Evolutionary conservation across 2,113 vertebrate species (phyloP).

Genomic region (Cynopterus brachyotis): DNA sequence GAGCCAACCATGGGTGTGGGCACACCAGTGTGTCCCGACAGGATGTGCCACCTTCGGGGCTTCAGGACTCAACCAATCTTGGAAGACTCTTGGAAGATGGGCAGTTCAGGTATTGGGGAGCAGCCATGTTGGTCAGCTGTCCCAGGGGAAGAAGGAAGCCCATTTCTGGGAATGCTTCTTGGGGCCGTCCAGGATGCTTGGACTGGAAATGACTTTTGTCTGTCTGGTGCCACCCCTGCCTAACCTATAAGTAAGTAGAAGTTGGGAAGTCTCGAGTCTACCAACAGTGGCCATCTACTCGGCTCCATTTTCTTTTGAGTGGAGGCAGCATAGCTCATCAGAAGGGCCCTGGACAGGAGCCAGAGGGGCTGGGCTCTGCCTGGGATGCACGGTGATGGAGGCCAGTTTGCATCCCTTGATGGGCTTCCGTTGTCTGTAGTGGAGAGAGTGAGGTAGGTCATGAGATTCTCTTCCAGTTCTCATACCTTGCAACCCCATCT

Average conservation of each 20-base stretch:
- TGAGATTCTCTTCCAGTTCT: background rate
- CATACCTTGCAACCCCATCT: background rate
- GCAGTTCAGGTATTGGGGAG: background rate
- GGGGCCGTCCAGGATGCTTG: too few relatives aligned
- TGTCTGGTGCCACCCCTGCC: background rate
- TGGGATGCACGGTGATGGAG: background rate
- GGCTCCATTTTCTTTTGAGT: background rate
- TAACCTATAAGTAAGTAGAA: background rate
- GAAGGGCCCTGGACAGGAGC: background rate
- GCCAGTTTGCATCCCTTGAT: fast-evolving
- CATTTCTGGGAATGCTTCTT: background rate
- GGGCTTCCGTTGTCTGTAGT: background rate
- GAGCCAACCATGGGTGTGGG: background rate
- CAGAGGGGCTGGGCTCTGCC: background rate
- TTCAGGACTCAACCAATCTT: background rate
- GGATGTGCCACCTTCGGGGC: background rate
- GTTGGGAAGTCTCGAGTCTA: background rate
- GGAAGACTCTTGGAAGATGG: background rate
- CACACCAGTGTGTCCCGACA: background rate
- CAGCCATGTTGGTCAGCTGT: fast-evolving
- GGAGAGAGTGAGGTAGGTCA: fast-evolving
- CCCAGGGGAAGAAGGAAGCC: background rate
- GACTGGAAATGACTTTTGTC: background rate
- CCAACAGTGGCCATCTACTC: background rate
- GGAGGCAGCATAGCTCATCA: background rate